Conservation (phyloP, 2,113 vertebrate species). For the Sinocyclocheilus grahami region DNA sequence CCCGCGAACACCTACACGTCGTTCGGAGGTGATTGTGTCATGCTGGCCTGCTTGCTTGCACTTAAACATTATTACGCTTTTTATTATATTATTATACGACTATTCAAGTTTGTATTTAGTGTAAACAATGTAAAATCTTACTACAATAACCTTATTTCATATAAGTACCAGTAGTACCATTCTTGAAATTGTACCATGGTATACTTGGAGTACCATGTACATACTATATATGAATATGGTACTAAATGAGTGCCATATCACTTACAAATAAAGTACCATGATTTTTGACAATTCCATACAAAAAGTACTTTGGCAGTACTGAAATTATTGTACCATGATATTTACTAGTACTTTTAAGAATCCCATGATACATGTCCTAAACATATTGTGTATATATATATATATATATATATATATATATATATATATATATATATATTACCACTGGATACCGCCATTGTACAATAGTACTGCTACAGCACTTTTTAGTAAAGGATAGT, state of each 20-base stretch:
- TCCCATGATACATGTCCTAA: neutral
- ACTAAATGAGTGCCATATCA: neutral
- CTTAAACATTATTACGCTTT: neutral
- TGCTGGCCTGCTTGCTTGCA: neutral
- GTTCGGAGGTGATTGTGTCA: constrained; percentile 24
- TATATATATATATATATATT: too few species aligned
- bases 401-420: too few species aligned
- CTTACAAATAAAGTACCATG: neutral
- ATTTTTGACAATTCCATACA: neutral
- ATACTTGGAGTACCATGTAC: neutral
- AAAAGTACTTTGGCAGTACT: neutral
- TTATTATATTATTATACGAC: neutral
- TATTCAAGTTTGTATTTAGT: neutral
- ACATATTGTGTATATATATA: too few species aligned
- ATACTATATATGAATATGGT: neutral
- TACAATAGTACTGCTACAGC: too few species aligned
- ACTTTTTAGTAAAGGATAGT: too few species aligned
- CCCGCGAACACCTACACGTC: constrained; percentile 38
- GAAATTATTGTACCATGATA: neutral
- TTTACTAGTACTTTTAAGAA: neutral
- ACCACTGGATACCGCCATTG: too few species aligned
- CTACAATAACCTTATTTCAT: neutral
- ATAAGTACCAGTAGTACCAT: neutral
- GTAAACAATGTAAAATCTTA: neutral
- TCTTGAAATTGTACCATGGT: too few species aligned